These are phyloP conservation scores for Sapajus apella DNA, from an alignment of 2,113 vertebrate species.

Conservation along the genomic window DNA sequence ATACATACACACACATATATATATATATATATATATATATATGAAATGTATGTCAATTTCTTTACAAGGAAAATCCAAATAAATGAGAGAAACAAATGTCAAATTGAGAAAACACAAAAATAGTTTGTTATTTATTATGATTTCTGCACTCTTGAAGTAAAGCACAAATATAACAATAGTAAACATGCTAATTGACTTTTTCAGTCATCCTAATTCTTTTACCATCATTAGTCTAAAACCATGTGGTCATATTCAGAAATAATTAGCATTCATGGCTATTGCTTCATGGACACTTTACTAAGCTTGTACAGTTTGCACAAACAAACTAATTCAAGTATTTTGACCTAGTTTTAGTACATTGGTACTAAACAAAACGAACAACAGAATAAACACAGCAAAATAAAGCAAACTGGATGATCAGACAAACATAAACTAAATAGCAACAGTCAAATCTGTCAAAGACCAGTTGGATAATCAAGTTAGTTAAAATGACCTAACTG, in stretches of 20 bases:
- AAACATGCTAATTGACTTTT: constrained; percentile 61
- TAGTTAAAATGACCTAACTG: background rate
- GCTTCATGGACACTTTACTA: constrained; percentile 48
- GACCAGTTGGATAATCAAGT: background rate
- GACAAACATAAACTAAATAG: background rate
- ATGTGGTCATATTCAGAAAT: background rate
- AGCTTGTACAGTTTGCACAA: constrained; percentile 44
- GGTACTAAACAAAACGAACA: background rate
- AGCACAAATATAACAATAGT: constrained; percentile 40
- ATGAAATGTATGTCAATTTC: constrained; percentile 7
- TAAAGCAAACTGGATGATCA: background rate
- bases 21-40: constrained; percentile 3
- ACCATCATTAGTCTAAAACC: constrained; percentile 28
- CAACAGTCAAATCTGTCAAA: constrained; percentile 12
- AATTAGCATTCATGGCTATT: constrained; percentile 10
- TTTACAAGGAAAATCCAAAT: constrained; percentile 60
- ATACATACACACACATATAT: background rate
- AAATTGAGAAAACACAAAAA: constrained; percentile 47
- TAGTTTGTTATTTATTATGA: constrained; percentile 42
- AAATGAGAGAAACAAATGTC: constrained; percentile 56
- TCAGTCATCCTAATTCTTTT: constrained; percentile 58
- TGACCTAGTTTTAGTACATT: constrained; percentile 51
- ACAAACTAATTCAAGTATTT: constrained; percentile 65
- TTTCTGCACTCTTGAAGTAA: constrained; percentile 66
- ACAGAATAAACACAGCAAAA: background rate